Conservation (phyloP, 2,888 invertebrate genomes). For the Zeuzera pyrina region DNA sequence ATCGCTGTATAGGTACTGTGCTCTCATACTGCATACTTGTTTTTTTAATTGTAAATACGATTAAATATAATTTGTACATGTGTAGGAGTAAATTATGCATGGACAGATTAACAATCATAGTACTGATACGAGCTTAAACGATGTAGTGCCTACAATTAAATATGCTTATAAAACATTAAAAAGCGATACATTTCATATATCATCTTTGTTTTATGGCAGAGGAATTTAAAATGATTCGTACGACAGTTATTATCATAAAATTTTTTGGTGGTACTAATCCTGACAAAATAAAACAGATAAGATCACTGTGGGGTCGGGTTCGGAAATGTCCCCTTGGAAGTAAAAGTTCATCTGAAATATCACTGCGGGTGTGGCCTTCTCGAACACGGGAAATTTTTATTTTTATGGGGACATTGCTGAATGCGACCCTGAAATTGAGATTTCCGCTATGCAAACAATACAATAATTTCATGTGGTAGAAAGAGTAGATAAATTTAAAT, state of each 20-base stretch:
- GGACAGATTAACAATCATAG: conserved; percentile 63
- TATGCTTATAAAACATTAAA: conserved; percentile 52
- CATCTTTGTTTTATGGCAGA: conserved; percentile 26
- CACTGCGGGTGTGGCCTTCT: too few species aligned
- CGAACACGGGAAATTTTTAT: too few species aligned
- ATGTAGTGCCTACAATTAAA: conserved; percentile 76
- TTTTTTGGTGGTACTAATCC: conserved; percentile 1
- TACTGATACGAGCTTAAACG: conserved; percentile 78
- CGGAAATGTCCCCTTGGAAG: too few species aligned
- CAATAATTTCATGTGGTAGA: not conserved
- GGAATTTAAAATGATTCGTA: conserved; percentile 24
- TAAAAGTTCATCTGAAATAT: too few species aligned
- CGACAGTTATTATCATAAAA: conserved; percentile 11
- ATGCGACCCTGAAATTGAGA: too few species aligned
- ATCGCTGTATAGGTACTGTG: too few species aligned
- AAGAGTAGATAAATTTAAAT: conserved; percentile 38
- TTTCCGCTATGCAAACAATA: too few species aligned
- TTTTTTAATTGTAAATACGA: too few species aligned
- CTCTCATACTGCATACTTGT: too few species aligned
- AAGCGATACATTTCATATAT: not conserved
- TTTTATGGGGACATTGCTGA: too few species aligned
- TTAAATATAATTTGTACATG: conserved; percentile 50
- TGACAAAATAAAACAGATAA: not conserved
- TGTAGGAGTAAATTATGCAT: conserved; percentile 61
- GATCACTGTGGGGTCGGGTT: not conserved